Conservation (phyloP, 2,888 invertebrate species). For the Nebria brevicollis region DNA sequence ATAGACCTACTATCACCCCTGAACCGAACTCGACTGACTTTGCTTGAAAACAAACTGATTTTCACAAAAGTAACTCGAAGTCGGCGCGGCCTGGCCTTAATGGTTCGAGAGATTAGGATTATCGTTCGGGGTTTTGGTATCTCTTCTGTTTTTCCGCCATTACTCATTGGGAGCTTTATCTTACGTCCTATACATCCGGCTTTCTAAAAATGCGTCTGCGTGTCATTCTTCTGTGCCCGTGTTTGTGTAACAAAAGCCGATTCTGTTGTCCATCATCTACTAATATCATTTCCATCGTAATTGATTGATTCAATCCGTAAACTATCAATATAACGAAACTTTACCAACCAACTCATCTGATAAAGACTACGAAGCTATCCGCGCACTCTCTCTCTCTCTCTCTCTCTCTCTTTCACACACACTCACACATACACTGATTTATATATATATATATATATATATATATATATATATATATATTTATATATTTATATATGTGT, state of each 20-base stretch:
- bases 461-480: too few species aligned
- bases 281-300: too few species aligned
- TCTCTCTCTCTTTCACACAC: too few species aligned
- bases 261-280: slow-evolving; percentile 27
- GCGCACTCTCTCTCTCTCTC: too few species aligned
- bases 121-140: slow-evolving; percentile 30
- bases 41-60: slow-evolving; percentile 32
- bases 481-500: too few species aligned
- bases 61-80: slow-evolving; percentile 35
- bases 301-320: too few species aligned
- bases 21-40: neutral
- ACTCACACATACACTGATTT: too few species aligned
- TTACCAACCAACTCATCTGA: too few species aligned
- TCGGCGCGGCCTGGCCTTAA: slow-evolving; percentile 20
- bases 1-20: neutral
- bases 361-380: too few species aligned
- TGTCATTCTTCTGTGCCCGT: neutral
- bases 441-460: too few species aligned
- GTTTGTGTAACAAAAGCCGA: slow-evolving; percentile 20
- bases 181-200: neutral
- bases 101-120: slow-evolving; percentile 38
- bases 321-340: too few species aligned
- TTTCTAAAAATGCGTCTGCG: neutral
- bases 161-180: slow-evolving; percentile 37
- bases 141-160: slow-evolving; percentile 37